Evolutionary conservation across 2,113 vertebrate genomes (phyloP), one percentile per base, ranked within the genome.

Genomic region (Oreochromis tanganicae): DNA sequence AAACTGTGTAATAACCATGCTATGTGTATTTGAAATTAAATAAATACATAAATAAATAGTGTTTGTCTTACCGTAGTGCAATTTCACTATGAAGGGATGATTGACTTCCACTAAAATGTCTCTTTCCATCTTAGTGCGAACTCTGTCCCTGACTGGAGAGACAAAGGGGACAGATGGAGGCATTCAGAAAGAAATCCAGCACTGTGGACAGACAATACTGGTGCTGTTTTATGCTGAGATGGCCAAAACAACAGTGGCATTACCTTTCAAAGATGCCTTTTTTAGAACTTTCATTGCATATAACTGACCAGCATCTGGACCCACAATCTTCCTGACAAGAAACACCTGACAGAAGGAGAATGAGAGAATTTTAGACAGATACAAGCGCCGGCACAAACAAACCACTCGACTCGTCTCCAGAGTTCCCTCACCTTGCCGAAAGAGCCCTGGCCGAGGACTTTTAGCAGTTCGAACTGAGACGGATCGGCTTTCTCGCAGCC

Each of bases 231-330:
- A 27, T 75, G 27, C 14, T 8, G 61, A 71, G 17, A 3, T 9
- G 7, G 9, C 14, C 2, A 27, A 34, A 61, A 85, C n/a, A 63
- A 36, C 34, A 38, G 11, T 8, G 5, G 59, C 7, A 4, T 92
- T 96, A 98, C 98, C 98, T 99, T 99, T 99, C 93, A 99, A 96
- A 91, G 98, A 99, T 92, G 98, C 98, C 95, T 99, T 99, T 94
- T 98, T 99, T 94, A 99, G 94, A 92, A 99, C 98, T 97, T 99
- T 99, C 98, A 99, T 99, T 96, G 98, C 98, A 97, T 99, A 99
- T 92, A 99, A 97, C 92, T 99, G 98, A 54, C 97, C 97, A 92
- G 98, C 97, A 96, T 99, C 98, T 88, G 98, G 98, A 89, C 98
- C 98, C 36, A 98, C 91, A 32, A 98, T 96, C 96, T 99, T 99